A percentile compares a stretch with the other conserved stretches of the same genome.
Evolutionary conservation across 92 coral and sea anemone genomes (phyloP).

Genomic region (Pocillopora grandis): DNA sequence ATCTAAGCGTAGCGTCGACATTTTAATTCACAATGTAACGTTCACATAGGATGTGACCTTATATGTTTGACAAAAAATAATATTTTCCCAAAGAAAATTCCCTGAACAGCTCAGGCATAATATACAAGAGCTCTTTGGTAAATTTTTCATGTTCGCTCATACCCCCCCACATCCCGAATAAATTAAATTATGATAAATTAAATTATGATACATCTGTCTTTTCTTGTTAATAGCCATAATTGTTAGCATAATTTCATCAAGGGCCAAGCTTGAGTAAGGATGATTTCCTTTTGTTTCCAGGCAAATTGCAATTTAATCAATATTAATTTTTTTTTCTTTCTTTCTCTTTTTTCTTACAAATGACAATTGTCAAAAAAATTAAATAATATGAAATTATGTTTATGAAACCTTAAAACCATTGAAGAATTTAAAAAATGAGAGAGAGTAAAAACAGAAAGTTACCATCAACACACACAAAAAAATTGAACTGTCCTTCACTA

Average conservation of each 20-base stretch:
- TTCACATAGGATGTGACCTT: background rate
- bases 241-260: background rate
- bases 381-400: no score
- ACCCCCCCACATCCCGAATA: conserved; percentile 39
- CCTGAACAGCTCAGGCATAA: background rate
- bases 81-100: background rate
- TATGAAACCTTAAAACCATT: no score
- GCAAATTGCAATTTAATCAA: conserved; percentile 16
- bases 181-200: conserved; percentile 40
- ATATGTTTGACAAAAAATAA: conserved; percentile 16
- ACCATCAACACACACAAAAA: no score
- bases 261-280: conserved; percentile 4
- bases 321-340: background rate
- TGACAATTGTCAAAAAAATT: background rate
- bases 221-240: background rate
- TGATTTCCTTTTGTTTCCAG: background rate
- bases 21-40: no score
- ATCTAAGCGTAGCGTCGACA: no score
- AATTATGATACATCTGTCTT: background rate
- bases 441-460: no score
- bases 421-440: no score
- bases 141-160: background rate
- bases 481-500: no score
- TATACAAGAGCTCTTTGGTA: background rate
- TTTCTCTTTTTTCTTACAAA: background rate